phyloP scores from a whole-genome alignment of 2,113 vertebrate genomes.

The Solea senegalensis region DNA sequence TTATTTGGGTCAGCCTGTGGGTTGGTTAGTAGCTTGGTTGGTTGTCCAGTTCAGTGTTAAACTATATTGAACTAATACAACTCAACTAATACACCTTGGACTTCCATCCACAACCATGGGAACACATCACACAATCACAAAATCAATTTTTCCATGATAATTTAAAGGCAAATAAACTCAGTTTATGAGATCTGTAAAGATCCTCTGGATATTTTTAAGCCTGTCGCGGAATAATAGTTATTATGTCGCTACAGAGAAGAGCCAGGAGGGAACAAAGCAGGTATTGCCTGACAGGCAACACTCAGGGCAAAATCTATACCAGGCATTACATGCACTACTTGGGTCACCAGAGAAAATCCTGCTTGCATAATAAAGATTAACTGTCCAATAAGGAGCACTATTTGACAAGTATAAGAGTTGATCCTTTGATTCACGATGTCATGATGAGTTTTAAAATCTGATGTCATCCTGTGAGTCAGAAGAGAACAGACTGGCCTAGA shows the following conservation, averaged over 20 bases:
- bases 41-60: no score
- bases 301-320: not conserved
- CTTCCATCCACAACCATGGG: not conserved
- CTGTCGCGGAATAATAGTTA: not conserved
- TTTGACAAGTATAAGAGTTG: not conserved
- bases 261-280: not conserved
- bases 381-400: not conserved
- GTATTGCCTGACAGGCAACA: not conserved
- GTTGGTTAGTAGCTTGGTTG: no score
- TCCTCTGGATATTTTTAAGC: not conserved
- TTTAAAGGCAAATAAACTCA: not conserved
- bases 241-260: not conserved
- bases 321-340: accelerated
- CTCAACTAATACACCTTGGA: not conserved
- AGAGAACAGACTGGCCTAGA: constrained; percentile 38
- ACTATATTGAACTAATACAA: no score
- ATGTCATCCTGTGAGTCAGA: constrained; percentile 28
- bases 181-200: not conserved
- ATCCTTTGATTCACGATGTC: not conserved
- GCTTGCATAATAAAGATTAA: constrained; percentile 24
- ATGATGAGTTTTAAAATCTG: not conserved
- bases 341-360: constrained; percentile 57
- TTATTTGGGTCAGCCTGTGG: no score
- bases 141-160: not conserved
- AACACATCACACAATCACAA: not conserved